Percentiles rank a stretch among this genome's conserved stretches.
phyloP scores from a whole-genome alignment of 2,888 invertebrate species.

The Drosophila robusta region DNA sequence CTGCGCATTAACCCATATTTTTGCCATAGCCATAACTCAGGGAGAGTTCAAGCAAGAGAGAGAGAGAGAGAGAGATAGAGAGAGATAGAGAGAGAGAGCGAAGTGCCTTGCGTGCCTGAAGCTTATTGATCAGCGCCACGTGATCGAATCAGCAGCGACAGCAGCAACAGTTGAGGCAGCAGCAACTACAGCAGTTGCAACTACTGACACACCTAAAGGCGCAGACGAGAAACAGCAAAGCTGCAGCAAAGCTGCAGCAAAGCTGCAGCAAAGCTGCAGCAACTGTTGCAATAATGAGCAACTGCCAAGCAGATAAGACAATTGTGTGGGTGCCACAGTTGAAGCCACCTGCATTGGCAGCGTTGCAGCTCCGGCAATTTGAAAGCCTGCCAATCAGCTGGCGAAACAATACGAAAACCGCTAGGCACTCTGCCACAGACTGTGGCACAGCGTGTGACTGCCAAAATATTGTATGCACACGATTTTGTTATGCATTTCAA shows the following conservation, averaged over 20 bases:
- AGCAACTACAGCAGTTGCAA: slow-evolving; percentile 61
- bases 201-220: slow-evolving; percentile 82
- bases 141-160: slow-evolving; percentile 63
- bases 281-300: slow-evolving; percentile 77
- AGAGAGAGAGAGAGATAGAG: slow-evolving; percentile 4
- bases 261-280: slow-evolving; percentile 18
- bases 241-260: slow-evolving; percentile 29
- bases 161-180: slow-evolving; percentile 28
- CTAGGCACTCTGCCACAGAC: slow-evolving; percentile 34
- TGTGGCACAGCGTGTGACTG: slow-evolving; percentile 68
- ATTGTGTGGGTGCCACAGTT: slow-evolving; percentile 69
- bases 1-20: slow-evolving; percentile 82
- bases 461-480: slow-evolving; percentile 77
- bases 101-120: slow-evolving; percentile 77
- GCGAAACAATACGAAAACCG: slow-evolving; percentile 48
- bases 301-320: slow-evolving; percentile 65
- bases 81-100: background rate
- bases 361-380: slow-evolving; percentile 50
- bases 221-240: slow-evolving; percentile 36
- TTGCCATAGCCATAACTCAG: slow-evolving; percentile 23
- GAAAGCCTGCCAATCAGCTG: slow-evolving; percentile 78
- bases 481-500: slow-evolving; percentile 78
- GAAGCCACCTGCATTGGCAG: slow-evolving; percentile 68
- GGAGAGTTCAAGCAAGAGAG: background rate
- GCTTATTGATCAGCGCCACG: slow-evolving; percentile 81